Conservation (phyloP, 53 echinoderm and acorn worm genomes). For the Luidia sarsii region DNA sequence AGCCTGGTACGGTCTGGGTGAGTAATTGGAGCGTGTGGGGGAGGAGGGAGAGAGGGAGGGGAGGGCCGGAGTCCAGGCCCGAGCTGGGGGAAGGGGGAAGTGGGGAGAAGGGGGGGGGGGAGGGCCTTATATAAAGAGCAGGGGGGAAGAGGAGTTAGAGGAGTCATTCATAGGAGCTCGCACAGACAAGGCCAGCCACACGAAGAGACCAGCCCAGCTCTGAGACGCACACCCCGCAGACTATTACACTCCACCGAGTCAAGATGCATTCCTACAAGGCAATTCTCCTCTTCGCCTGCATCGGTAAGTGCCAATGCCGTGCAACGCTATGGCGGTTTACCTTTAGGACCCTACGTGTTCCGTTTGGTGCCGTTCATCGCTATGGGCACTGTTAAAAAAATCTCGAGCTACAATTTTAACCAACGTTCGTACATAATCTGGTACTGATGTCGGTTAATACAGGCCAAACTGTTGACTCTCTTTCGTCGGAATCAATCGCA, state of each 20-base stretch:
- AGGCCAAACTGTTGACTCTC: no score
- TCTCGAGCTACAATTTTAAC: no score
- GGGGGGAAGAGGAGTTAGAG: constrained; percentile 6
- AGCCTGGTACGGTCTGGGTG: background rate
- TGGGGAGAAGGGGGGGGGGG: constrained; percentile 9
- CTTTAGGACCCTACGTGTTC: no score
- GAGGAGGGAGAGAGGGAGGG: constrained; percentile 9
- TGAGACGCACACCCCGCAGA: no score
- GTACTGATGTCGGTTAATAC: no score
- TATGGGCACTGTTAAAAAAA: no score
- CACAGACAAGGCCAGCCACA: background rate
- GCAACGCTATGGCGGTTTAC: no score
- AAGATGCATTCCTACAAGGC: constrained; percentile 35
- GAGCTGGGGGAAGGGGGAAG: constrained; percentile 28
- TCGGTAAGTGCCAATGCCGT: constrained; percentile 51
- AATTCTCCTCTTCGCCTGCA: constrained; percentile 9
- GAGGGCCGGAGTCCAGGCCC: no score
- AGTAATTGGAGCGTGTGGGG: constrained; percentile 38
- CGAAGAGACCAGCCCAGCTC: no score
- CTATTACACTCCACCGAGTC: constrained; percentile 1
- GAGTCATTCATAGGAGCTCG: background rate
- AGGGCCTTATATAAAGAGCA: constrained; percentile 41
- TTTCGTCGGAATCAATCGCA: no score
- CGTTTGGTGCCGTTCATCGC: no score
- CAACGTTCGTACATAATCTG: no score